A percentile compares a stretch with the other conserved stretches of the same genome.
Evolutionary conservation across 2,888 invertebrate genomes (phyloP).

Genomic region (Clepsis dumicolana): DNA sequence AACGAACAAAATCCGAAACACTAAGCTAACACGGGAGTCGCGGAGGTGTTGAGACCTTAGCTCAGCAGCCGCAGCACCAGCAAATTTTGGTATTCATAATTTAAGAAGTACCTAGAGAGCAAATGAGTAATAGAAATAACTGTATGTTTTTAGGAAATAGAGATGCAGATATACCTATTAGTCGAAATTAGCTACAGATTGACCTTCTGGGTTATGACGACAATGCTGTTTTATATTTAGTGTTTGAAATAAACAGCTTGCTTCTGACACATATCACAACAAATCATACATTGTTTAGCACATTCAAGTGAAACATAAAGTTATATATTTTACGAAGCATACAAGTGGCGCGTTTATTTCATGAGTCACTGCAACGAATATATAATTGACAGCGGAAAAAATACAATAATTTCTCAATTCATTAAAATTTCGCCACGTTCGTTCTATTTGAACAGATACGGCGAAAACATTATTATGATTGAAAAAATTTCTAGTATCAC

Average conservation of each 20-base stretch:
- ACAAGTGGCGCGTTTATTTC: constrained; percentile 25
- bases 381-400: constrained; percentile 10
- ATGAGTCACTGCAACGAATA: constrained; percentile 30
- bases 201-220: constrained; percentile 36
- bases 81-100: no score
- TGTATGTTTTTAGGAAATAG: background rate
- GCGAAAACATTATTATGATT: background rate
- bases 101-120: no score
- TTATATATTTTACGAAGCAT: constrained; percentile 38
- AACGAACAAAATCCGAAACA: no score
- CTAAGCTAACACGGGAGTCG: no score
- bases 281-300: constrained; percentile 34
- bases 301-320: constrained; percentile 20
- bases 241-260: constrained; percentile 32
- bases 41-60: no score
- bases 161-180: background rate
- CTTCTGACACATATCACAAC: constrained; percentile 37
- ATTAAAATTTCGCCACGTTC: constrained; percentile 1
- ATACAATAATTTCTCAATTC: background rate
- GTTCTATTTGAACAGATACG: background rate
- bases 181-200: background rate
- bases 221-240: constrained; percentile 17
- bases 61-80: no score
- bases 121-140: background rate
- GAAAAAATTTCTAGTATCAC: background rate